Conservation (phyloP, 2,888 invertebrate genomes). For the Callosobruchus maculatus region DNA sequence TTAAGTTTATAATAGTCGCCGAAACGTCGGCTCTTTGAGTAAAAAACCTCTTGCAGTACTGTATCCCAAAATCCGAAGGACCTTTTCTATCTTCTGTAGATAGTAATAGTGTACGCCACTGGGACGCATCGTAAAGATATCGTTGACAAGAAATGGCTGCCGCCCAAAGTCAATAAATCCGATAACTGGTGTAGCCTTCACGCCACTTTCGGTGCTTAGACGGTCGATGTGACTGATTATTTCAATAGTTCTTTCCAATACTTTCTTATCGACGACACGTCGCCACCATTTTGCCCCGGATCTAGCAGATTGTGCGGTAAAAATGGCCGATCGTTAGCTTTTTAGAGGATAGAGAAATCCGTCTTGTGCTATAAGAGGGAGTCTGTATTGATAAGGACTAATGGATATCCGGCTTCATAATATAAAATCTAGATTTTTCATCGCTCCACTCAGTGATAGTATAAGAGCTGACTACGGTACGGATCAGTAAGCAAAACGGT, state of each 20-base stretch:
- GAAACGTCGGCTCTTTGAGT: too few species aligned
- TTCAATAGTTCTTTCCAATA: conserved; percentile 20
- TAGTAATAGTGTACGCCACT: background rate
- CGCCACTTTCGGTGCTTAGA: background rate
- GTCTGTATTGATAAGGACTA: background rate
- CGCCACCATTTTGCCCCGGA: conserved; percentile 14
- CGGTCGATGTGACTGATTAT: conserved; percentile 13
- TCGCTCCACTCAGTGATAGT: too few species aligned
- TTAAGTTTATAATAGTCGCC: too few species aligned
- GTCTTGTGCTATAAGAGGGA: background rate
- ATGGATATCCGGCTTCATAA: background rate
- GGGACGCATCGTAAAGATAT: background rate
- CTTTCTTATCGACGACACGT: conserved; percentile 16
- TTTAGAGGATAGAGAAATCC: background rate
- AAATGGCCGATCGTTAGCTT: conserved; percentile 15
- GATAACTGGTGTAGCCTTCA: background rate
- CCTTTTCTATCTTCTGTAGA: too few species aligned
- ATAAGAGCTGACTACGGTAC: too few species aligned
- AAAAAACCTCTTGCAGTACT: too few species aligned
- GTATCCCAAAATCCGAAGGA: too few species aligned
- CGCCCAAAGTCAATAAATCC: background rate
- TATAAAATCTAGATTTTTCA: background rate
- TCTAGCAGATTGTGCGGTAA: conserved; percentile 11
- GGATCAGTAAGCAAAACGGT: too few species aligned
- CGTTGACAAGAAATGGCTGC: background rate